A percentile compares a stretch with the other conserved stretches of the same genome.
Evolutionary conservation across 1,140 invertebrate species (phyloP).

Genomic region (Hetaerina americana): DNA sequence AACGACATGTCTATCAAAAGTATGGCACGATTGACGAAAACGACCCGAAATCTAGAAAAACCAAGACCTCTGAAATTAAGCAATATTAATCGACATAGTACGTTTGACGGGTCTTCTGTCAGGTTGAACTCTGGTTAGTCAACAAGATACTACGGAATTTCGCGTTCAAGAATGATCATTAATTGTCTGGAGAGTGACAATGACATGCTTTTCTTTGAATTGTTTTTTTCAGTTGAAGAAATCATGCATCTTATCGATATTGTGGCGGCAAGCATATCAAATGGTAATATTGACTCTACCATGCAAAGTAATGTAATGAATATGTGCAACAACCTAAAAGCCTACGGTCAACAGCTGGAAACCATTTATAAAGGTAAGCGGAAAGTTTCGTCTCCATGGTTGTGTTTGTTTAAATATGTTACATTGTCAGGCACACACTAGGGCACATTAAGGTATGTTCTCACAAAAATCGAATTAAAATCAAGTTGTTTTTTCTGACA

Average conservation of each 20-base stretch:
- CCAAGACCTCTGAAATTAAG: slow-evolving; percentile 51
- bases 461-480: too few species aligned
- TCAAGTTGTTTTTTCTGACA: too few species aligned
- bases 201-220: too few species aligned
- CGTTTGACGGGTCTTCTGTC: slow-evolving; percentile 6
- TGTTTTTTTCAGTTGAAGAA: slow-evolving; percentile 36
- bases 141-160: too few species aligned
- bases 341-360: slow-evolving; percentile 59
- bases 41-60: slow-evolving; percentile 55
- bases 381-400: not conserved
- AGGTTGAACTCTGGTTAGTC: slow-evolving; percentile 6
- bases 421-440: too few species aligned
- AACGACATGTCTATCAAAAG: not conserved
- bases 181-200: not conserved
- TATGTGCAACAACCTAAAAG: slow-evolving; percentile 56
- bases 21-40: slow-evolving; percentile 22
- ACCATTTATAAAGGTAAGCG: slow-evolving; percentile 60
- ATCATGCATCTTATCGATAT: slow-evolving; percentile 54
- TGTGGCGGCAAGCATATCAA: slow-evolving; percentile 49
- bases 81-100: slow-evolving; percentile 19
- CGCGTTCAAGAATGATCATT: too few species aligned
- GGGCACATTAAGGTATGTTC: too few species aligned
- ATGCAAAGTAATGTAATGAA: slow-evolving; percentile 44
- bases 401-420: not conserved
- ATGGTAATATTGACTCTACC: slow-evolving; percentile 42